Evolutionary conservation across 2,113 vertebrate genomes (phyloP), one percentile per base, ranked within the genome.

Genomic region (Zapornia atra): DNA sequence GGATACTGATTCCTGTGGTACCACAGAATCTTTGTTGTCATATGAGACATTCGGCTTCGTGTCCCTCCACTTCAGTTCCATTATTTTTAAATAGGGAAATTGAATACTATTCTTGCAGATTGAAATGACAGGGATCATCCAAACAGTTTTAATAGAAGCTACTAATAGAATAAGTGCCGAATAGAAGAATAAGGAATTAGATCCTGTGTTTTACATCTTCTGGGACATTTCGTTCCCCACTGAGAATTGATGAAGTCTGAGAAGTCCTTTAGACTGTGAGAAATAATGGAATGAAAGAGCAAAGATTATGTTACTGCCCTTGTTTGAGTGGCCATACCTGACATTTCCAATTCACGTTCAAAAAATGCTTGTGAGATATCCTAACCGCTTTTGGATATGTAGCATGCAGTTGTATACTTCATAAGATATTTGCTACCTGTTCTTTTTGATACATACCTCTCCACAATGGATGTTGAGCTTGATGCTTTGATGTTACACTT

Each of bases 271-370:
- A 60, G 60, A 57, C 34, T 68, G 73, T 69, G 56, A 90, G 72
- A 95, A 96, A 56, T 81, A 93, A 53, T 8, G 46, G 68, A 75
- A 90, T 42, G 72, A 78, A 96, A 93, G 90, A 75, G 31, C 64
- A 84, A 70, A 89, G 65, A 89, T 84, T 68, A 48, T 71, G 36
- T 93, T 88, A 73, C 69, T 81, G 14, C 21, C 29, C 44, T 79
- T 91, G 42, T 65, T 2, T 79, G 53, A 71, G 34, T 78, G 34
- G 42, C 40, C 28, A 15, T 71, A 63, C 12, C 53, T 79, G 48
- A 44, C 61, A 91, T 84, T 92, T 91, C 36, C 63, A 86, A 69
- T 72, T 82, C 61, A 38, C 24, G 48, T 80, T 83, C 46, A 81
- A 40, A 91, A 92, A 92, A 66, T 15, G 15, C 10, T 86, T 76